A percentile compares a stretch with the other conserved stretches of the same genome.
Evolutionary conservation across 2,113 vertebrate genomes (phyloP).

Genomic region (Rissa tridactyla): DNA sequence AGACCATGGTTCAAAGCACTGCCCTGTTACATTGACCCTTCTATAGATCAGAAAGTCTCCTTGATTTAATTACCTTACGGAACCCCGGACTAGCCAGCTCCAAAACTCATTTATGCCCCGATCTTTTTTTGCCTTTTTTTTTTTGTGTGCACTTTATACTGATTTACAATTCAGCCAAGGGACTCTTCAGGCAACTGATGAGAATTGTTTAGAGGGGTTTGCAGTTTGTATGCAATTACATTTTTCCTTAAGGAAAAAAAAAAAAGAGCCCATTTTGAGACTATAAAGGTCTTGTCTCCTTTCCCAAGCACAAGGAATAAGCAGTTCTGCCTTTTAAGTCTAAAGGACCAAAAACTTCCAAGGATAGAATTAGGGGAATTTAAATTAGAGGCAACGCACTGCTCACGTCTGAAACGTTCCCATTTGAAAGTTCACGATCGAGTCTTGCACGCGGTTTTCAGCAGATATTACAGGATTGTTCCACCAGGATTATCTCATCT

Average conservation of each 20-base stretch:
- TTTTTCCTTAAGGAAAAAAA: neutral
- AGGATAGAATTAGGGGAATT: neutral
- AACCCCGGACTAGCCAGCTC: slow-evolving; percentile 35
- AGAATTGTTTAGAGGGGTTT: neutral
- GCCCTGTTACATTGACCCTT: slow-evolving; percentile 42
- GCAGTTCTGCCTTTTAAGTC: neutral
- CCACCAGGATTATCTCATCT: neutral
- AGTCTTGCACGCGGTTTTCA: neutral
- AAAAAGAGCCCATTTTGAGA: neutral
- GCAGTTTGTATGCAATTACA: neutral
- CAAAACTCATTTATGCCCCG: slow-evolving; percentile 15
- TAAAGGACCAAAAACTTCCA: neutral
- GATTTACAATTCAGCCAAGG: neutral
- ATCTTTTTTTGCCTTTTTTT: neutral
- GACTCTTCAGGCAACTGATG: neutral
- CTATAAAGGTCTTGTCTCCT: neutral
- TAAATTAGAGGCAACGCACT: neutral
- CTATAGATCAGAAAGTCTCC: slow-evolving; percentile 15
- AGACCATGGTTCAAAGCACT: slow-evolving; percentile 33
- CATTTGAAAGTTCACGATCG: neutral
- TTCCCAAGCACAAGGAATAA: neutral
- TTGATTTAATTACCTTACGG: slow-evolving; percentile 41
- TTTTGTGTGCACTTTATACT: neutral
- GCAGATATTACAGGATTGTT: neutral
- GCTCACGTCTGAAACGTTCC: neutral